Percentiles rank a stretch among this genome's conserved stretches.
phyloP scores from a whole-genome alignment of 1,140 invertebrate genomes.

The Laodelphax striatellus region DNA sequence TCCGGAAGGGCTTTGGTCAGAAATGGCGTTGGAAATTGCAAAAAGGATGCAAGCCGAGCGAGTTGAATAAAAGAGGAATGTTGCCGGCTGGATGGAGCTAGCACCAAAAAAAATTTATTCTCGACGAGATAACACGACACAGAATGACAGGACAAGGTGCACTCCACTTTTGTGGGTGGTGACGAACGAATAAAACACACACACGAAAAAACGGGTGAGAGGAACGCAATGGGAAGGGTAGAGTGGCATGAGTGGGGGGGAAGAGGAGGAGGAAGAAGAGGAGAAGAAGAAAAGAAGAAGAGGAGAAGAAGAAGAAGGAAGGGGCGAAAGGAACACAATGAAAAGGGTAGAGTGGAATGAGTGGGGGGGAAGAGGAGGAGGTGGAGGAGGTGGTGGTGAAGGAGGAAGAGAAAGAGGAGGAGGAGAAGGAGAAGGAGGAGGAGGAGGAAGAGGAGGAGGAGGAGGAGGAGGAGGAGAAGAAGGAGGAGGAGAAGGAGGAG shows the following conservation, averaged over 20 bases:
- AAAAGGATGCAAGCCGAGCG: neutral
- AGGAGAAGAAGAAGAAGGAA: neutral
- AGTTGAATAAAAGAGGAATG: neutral
- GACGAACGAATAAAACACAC: too few species aligned
- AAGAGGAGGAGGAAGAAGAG: constrained; percentile 6
- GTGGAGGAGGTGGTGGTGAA: neutral
- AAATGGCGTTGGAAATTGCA: neutral
- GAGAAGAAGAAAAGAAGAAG: neutral
- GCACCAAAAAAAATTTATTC: neutral
- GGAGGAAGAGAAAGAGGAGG: neutral
- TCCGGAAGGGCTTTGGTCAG: neutral
- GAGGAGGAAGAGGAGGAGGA: neutral
- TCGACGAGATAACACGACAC: neutral
- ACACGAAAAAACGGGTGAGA: too few species aligned
- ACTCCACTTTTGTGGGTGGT: too few species aligned
- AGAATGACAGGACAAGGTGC: too few species aligned
- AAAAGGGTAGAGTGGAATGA: neutral
- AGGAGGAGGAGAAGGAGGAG: neutral
- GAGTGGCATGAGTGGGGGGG: neutral
- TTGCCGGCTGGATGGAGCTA: neutral
- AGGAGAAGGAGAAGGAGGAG: neutral
- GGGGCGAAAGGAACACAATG: neutral
- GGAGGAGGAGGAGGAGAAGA: neutral
- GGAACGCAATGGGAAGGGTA: too few species aligned
- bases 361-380: neutral